Conservation (phyloP, 2,888 invertebrate species). For the Biston stratarius region DNA sequence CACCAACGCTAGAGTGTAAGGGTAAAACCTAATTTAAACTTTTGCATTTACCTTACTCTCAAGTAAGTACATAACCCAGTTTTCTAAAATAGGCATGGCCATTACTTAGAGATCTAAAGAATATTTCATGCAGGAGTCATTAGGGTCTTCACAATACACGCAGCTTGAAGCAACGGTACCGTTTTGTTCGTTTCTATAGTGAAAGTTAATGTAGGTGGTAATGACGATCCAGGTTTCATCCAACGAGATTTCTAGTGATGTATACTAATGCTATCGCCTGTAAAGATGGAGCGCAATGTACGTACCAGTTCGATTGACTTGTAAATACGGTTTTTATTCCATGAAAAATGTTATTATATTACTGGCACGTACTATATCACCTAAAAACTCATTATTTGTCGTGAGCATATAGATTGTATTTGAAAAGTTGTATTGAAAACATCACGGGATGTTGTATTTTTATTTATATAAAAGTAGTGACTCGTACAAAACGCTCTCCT, state of each 20-base stretch:
- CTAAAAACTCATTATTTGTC: neutral
- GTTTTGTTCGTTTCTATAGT: conserved; percentile 36
- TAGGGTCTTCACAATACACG: conserved; percentile 37
- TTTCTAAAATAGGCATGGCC: conserved; percentile 35
- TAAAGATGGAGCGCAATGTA: conserved; percentile 14
- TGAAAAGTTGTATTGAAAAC: neutral
- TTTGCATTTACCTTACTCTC: conserved; percentile 16
- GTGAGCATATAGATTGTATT: neutral
- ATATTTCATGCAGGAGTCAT: conserved; percentile 39
- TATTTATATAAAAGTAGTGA: no score
- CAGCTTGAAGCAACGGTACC: conserved; percentile 36
- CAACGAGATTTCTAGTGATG: conserved; percentile 27
- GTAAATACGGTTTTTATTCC: conserved; percentile 5
- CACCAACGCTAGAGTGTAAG: neutral
- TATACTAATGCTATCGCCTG: conserved; percentile 18
- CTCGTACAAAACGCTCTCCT: no score
- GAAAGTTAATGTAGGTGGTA: conserved; percentile 39
- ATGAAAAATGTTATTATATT: conserved; percentile 14
- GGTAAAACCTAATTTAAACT: conserved; percentile 18
- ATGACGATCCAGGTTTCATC: conserved; percentile 38
- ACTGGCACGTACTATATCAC: conserved; percentile 2
- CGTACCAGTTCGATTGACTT: conserved; percentile 8
- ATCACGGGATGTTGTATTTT: neutral
- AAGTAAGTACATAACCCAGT: conserved; percentile 28
- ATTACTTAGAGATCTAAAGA: conserved; percentile 37